A percentile compares a stretch with the other conserved stretches of the same genome.
Conservation (phyloP, 2,797 vertebrate species). For the Calcarius lapponicus region DNA sequence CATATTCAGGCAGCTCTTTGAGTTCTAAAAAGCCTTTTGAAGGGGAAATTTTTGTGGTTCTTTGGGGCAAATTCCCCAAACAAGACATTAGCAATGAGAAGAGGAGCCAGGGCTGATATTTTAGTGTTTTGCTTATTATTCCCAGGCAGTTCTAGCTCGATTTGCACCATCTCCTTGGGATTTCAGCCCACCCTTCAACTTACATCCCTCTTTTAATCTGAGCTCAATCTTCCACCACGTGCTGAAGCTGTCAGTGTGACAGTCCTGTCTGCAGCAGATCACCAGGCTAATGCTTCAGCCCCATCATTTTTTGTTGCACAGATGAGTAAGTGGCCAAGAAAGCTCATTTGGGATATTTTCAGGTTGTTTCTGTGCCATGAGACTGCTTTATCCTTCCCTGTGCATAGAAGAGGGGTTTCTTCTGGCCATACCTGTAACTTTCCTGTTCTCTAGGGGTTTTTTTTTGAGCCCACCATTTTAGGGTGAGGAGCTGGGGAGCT, state of each 20-base stretch:
- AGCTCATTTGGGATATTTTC: not conserved
- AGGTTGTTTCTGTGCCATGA: not conserved
- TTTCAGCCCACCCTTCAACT: not conserved
- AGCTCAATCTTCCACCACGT: not conserved
- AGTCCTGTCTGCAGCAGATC: not conserved
- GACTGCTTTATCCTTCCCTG: not conserved
- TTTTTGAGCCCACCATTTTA: not conserved
- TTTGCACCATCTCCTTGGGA: not conserved
- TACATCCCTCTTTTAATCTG: not conserved
- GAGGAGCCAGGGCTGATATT: not conserved
- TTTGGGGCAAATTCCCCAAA: not conserved
- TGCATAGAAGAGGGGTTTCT: fast-evolving
- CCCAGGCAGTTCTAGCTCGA: not conserved
- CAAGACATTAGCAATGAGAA: not conserved
- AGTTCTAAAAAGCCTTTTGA: conserved; percentile 34
- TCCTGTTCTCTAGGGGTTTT: not conserved
- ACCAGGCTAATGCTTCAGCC: not conserved
- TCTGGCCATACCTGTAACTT: not conserved
- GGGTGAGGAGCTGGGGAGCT: not conserved
- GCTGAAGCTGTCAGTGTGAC: not conserved
- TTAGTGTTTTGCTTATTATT: not conserved
- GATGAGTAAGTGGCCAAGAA: not conserved
- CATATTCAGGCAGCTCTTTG: not conserved
- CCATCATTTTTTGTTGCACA: not conserved
- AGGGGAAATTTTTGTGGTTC: not conserved